Evolutionary conservation across 2,888 invertebrate genomes (phyloP).

Genomic region (Cataglyphis livida): DNA sequence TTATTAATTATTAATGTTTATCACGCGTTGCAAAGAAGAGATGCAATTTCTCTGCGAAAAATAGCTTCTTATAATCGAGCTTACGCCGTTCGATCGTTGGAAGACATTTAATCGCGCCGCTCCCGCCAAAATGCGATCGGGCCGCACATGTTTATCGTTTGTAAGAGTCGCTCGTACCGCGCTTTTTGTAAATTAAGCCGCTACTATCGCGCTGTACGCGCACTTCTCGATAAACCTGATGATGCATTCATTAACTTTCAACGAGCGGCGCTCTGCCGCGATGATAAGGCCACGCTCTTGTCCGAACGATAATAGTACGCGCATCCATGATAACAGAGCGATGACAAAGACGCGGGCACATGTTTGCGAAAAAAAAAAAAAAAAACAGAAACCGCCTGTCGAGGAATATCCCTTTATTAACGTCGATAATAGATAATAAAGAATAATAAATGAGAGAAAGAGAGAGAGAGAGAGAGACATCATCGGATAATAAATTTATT

Average conservation of each 20-base stretch:
- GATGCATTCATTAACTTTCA: constrained; percentile 56
- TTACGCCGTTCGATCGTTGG: constrained; percentile 33
- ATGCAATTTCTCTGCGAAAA: constrained; percentile 10
- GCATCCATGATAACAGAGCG: constrained; percentile 31
- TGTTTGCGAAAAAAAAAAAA: not conserved
- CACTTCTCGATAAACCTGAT: constrained; percentile 57
- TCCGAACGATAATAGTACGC: constrained; percentile 36
- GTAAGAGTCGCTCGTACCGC: constrained; percentile 29
- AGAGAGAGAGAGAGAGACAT: not conserved
- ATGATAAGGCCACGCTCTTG: constrained; percentile 36
- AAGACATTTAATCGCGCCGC: constrained; percentile 22
- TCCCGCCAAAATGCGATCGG: constrained; percentile 3
- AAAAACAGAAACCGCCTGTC: not conserved
- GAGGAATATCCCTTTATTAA: not conserved
- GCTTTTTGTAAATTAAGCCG: constrained; percentile 53
- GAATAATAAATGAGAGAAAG: not conserved
- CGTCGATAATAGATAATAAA: not conserved
- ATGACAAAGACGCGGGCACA: constrained; percentile 28
- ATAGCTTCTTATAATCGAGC: constrained; percentile 36
- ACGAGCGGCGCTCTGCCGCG: constrained; percentile 24
- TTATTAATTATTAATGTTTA: constrained; percentile 14
- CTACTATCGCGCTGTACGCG: constrained; percentile 41
- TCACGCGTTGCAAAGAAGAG: not conserved
- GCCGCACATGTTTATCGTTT: constrained; percentile 43
- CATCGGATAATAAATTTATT: not conserved